A percentile compares a stretch with the other conserved stretches of the same genome.
Conservation (phyloP, 2,113 vertebrate species). For the Oncorhynchus clarkii region DNA sequence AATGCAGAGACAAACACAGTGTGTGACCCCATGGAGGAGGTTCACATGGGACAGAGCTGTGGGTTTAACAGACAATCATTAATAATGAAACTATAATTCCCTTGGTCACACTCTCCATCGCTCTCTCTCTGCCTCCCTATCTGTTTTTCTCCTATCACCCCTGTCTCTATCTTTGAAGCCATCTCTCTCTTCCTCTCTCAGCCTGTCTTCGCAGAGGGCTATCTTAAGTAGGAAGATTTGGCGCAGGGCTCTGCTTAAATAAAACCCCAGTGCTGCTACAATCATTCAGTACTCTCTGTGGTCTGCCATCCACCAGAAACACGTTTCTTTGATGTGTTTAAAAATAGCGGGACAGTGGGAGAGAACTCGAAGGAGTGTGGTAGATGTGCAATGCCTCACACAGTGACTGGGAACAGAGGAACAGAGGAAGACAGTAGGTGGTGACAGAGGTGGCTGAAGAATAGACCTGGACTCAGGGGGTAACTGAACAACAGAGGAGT, state of each 20-base stretch:
- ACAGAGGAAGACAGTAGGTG: neutral
- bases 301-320: neutral
- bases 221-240: constrained; percentile 62
- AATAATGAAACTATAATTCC: constrained; percentile 65
- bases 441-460: neutral
- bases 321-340: neutral
- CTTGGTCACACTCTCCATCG: constrained; percentile 31
- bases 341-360: neutral
- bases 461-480: neutral
- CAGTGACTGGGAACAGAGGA: neutral
- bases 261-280: neutral
- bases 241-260: constrained; percentile 47
- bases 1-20: neutral
- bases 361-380: neutral
- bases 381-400: neutral
- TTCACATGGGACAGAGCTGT: constrained; percentile 42
- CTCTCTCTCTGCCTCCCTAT: neutral
- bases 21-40: constrained; percentile 32
- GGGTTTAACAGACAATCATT: constrained; percentile 62
- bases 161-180: neutral
- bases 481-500: neutral
- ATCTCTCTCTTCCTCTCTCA: neutral
- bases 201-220: neutral
- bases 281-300: neutral
- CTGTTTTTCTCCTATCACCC: neutral